Evolutionary conservation across 2,888 invertebrate genomes (phyloP).

Genomic region (Hypena proboscidalis): DNA sequence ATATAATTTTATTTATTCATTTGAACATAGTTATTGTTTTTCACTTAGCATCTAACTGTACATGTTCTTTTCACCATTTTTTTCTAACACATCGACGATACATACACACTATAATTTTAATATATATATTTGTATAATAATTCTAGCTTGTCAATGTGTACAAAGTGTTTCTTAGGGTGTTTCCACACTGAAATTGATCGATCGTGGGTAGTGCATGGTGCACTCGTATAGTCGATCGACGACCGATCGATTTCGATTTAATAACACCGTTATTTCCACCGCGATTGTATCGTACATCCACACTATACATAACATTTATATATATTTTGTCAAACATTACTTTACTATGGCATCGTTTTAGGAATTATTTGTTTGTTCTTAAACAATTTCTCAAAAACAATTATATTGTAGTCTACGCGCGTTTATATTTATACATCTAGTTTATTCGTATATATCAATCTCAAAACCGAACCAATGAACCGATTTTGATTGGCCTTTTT

Average conservation of each 20-base stretch:
- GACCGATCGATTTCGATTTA: background rate
- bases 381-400: constrained; percentile 18
- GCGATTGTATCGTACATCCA: constrained; percentile 13
- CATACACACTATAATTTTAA: background rate
- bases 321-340: constrained; percentile 26
- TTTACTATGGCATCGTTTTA: constrained; percentile 40
- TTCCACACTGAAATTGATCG: no score
- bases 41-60: constrained; percentile 37
- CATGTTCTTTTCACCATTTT: constrained; percentile 26
- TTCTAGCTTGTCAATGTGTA: constrained; percentile 9
- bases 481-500: no score
- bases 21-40: constrained; percentile 30
- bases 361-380: constrained; percentile 34
- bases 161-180: background rate
- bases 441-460: background rate
- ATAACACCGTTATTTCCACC: constrained; percentile 10
- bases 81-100: constrained; percentile 18
- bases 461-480: background rate
- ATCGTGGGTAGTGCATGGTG: background rate
- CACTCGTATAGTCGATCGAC: background rate
- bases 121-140: constrained; percentile 8
- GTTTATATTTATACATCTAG: constrained; percentile 6
- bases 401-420: constrained; percentile 19
- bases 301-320: constrained; percentile 31
- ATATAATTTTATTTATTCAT: constrained; percentile 12